Evolutionary conservation across 2,888 invertebrate species (phyloP), one percentile per base, ranked within the genome.

Genomic region (Eristalis tenax): DNA sequence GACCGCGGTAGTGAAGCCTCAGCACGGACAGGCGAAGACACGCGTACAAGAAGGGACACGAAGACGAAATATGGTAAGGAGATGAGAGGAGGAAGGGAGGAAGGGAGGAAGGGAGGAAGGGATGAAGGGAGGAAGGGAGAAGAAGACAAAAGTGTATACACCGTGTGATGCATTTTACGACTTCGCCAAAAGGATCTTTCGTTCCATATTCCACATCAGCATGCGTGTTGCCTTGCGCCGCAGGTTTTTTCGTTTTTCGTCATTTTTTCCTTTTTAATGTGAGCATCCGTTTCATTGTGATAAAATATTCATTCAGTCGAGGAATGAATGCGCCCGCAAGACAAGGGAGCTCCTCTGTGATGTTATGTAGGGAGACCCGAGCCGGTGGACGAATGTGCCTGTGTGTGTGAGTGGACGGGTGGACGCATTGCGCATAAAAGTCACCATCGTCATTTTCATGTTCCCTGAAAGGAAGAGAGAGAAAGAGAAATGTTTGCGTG

Each of bases 151-250:
- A 64, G 76, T 57, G 57, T 68, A 69, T 63, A 68, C 43, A 71
- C 64, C 76, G 70, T 82, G 77, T 85, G 82, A 86, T 86, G 77
- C 70, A 86, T 82, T 86, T 86, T 86, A 86, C 66, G 82, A 82
- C 85, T 69, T 69, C 43, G 76, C 71, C 63, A 76, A 77, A 59
- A 82, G 81, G 82, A 82, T 77, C 81, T 77, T 77, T 77, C 68
- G 82, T 64, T 76, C 38, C 61, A 71, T 71, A 82, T 76, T 76
- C 76, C 61, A 38, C 32, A 76, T 28, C 50, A 18, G 23, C 32
- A 35, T 66, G 40, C 66, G 59, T 80, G 73, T n/a, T 66, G 18
- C 18, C 50, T 18, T 40, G 50, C 66, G 75, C 57, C 57, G 38
- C n/a, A 40, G 6, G 59, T 40, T 61, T 68, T 28, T 76, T 65